Conservation (phyloP, 2,888 invertebrate species). For the Zele albiditarsus region DNA sequence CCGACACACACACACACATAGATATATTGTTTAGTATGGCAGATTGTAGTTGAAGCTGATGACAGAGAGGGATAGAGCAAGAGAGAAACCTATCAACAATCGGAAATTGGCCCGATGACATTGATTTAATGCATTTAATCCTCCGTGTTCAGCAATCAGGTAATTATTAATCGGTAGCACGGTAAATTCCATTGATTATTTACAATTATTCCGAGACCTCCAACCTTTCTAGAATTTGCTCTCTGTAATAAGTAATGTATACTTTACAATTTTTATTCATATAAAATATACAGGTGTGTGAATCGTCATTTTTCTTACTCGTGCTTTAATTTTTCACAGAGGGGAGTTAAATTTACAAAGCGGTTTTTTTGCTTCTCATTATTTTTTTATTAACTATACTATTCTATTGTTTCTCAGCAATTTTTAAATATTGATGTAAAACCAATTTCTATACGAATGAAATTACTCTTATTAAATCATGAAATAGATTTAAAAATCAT, state of each 20-base stretch:
- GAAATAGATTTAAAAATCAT: too few species aligned
- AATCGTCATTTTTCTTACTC: too few species aligned
- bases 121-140: slow-evolving; percentile 72
- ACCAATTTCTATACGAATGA: too few species aligned
- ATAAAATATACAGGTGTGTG: too few species aligned
- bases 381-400: too few species aligned
- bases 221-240: neutral
- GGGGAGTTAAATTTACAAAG: too few species aligned
- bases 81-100: slow-evolving; percentile 57
- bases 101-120: slow-evolving; percentile 73
- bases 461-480: too few species aligned
- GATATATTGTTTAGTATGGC: slow-evolving; percentile 11
- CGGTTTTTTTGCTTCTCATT: too few species aligned
- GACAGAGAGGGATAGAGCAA: slow-evolving; percentile 45
- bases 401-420: too few species aligned
- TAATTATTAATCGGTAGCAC: slow-evolving; percentile 70
- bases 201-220: neutral
- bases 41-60: slow-evolving; percentile 11
- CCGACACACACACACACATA: slow-evolving; percentile 12
- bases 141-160: slow-evolving; percentile 60
- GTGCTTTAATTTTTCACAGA: too few species aligned
- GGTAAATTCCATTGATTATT: slow-evolving; percentile 34
- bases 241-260: neutral
- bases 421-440: too few species aligned
- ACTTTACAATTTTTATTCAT: neutral